Evolutionary conservation across 2,797 vertebrate genomes (phyloP).

Genomic region (Oreochromis grahami): DNA sequence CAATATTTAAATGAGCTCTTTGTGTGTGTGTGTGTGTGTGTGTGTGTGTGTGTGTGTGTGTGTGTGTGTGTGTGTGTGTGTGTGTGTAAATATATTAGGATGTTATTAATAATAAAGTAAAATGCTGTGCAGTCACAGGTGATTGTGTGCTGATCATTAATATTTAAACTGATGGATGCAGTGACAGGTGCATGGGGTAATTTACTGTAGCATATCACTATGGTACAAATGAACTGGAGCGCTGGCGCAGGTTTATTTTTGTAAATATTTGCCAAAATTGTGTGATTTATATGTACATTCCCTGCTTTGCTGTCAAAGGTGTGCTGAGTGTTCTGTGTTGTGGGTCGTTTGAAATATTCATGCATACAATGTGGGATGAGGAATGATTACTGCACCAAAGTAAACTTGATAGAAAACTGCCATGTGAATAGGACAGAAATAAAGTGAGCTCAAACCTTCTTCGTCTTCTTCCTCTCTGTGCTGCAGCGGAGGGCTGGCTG

Average conservation of each 20-base stretch:
- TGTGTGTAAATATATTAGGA: conserved; percentile 9
- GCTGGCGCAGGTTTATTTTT: not conserved
- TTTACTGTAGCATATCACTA: not conserved
- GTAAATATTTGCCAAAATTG: not conserved
- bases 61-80: not conserved
- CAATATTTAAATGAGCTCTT: conserved; percentile 27
- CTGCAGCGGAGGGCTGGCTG: conserved; percentile 88
- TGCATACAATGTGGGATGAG: not conserved
- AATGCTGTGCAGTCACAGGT: conserved; percentile 1
- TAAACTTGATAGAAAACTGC: not conserved
- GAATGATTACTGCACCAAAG: not conserved
- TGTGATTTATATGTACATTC: conserved; percentile 9
- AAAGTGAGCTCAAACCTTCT: not conserved
- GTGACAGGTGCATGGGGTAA: not conserved
- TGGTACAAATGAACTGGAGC: conserved; percentile 2
- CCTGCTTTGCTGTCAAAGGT: not conserved
- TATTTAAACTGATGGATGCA: conserved; percentile 19
- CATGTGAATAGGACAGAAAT: not conserved
- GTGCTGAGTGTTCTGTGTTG: not conserved
- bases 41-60: not conserved
- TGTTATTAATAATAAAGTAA: conserved; percentile 27
- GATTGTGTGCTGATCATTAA: conserved; percentile 32
- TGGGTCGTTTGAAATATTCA: not conserved
- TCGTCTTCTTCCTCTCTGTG: not conserved
- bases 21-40: too few relatives aligned